phyloP scores from a whole-genome alignment of 2,888 invertebrate species.

The Sinopyrophorus schimmeli region DNA sequence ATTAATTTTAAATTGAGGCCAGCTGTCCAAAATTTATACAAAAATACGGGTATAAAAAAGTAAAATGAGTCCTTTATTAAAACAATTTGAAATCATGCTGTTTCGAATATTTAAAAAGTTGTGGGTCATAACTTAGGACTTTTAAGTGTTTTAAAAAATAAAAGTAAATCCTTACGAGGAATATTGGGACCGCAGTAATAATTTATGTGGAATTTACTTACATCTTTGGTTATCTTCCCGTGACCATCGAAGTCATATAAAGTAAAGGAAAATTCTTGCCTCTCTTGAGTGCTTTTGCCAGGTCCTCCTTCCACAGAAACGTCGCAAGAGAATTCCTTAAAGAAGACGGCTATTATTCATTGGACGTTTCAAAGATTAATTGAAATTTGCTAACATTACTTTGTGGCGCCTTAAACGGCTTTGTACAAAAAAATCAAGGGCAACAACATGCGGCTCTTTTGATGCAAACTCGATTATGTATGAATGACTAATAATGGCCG shows the following conservation, averaged over 20 bases:
- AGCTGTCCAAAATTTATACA: background rate
- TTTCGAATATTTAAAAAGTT: background rate
- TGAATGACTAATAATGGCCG: conserved; percentile 12
- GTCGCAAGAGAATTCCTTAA: conserved; percentile 84
- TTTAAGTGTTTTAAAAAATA: too few relatives aligned
- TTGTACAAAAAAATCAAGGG: conserved; percentile 12
- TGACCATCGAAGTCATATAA: conserved; percentile 90
- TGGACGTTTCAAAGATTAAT: background rate
- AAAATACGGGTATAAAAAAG: background rate
- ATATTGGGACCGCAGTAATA: too few relatives aligned
- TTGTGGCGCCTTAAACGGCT: conserved; percentile 1
- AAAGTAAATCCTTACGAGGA: too few relatives aligned
- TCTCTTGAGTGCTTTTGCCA: conserved; percentile 61
- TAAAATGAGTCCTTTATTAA: background rate
- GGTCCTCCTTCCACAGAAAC: conserved; percentile 77
- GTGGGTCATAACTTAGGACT: too few relatives aligned
- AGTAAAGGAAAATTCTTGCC: conserved; percentile 78
- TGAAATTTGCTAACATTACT: background rate
- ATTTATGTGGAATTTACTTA: too few relatives aligned
- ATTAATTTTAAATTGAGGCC: conserved; percentile 8
- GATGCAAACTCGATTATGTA: conserved; percentile 10
- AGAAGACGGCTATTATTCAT: too few relatives aligned
- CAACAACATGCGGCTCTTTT: conserved; percentile 18
- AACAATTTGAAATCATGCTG: background rate
- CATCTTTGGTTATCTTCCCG: conserved; percentile 91